Evolutionary conservation across 2,888 invertebrate species (phyloP).

Genomic region (Helicoverpa assulta): DNA sequence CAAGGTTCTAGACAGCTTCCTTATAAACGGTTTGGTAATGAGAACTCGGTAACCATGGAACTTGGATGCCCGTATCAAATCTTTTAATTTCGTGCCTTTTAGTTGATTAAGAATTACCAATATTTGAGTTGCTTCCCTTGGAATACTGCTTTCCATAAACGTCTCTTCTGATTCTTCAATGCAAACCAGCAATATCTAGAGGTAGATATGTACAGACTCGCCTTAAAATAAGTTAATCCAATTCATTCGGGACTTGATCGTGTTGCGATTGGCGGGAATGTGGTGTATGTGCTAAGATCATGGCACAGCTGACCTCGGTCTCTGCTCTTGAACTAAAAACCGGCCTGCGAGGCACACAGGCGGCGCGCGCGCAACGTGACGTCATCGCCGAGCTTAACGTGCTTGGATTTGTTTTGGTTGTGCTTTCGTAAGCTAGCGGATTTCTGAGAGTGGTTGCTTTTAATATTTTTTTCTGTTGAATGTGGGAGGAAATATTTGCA

Average conservation of each 20-base stretch:
- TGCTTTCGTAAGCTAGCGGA: slow-evolving; percentile 44
- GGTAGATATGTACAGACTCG: neutral
- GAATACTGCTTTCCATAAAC: too few species aligned
- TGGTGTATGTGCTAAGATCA: slow-evolving; percentile 57
- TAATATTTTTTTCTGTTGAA: neutral
- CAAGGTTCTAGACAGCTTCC: slow-evolving; percentile 28
- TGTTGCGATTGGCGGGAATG: slow-evolving; percentile 51
- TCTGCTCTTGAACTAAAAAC: slow-evolving; percentile 86
- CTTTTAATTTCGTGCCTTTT: neutral
- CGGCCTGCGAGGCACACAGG: slow-evolving; percentile 69
- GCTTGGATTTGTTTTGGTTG: slow-evolving; percentile 50
- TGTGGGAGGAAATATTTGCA: neutral
- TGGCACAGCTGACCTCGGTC: slow-evolving; percentile 69
- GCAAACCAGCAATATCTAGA: neutral
- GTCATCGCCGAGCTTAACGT: slow-evolving; percentile 61
- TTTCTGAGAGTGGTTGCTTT: slow-evolving; percentile 10
- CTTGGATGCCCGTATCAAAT: neutral
- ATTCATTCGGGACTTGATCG: slow-evolving; percentile 19
- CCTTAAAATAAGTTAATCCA: neutral
- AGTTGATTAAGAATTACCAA: neutral
- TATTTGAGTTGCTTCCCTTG: neutral
- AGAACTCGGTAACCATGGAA: neutral
- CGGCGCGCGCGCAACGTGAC: slow-evolving; percentile 70
- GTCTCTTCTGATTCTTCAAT: too few species aligned
- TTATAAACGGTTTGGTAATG: slow-evolving; percentile 3